These are phyloP conservation scores for Propithecus deckenii DNA, from an alignment of 2,797 vertebrate species.

Conservation along the genomic window DNA sequence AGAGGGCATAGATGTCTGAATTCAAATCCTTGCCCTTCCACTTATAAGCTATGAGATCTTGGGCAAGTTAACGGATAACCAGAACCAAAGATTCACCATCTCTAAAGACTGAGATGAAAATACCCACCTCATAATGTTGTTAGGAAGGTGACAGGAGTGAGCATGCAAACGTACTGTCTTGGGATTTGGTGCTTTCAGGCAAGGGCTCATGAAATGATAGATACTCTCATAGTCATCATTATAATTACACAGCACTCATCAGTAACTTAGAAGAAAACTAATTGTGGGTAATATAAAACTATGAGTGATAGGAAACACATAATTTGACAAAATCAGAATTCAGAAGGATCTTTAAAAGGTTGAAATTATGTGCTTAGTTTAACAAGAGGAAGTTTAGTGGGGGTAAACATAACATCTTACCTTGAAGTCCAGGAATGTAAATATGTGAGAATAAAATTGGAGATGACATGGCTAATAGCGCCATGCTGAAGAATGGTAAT, in stretches of 20 bases:
- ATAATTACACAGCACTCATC: background rate
- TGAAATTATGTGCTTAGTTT: background rate
- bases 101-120: background rate
- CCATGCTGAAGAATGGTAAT: background rate
- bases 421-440: background rate
- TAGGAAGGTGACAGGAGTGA: background rate
- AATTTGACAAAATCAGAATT: constrained; percentile 8
- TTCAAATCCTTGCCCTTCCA: background rate
- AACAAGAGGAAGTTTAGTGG: background rate
- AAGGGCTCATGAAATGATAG: background rate
- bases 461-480: background rate
- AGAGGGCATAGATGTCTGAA: background rate
- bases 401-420: background rate
- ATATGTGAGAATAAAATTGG: background rate
- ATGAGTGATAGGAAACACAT: background rate
- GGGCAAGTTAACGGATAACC: background rate
- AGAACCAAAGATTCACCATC: background rate
- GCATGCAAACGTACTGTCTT: background rate
- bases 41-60: background rate
- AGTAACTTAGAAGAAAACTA: constrained; percentile 25
- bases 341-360: background rate
- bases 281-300: background rate
- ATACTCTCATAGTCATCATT: background rate
- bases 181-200: background rate
- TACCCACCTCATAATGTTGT: background rate